Conservation (phyloP, 2,888 invertebrate species). For the Pseudeuparius sepicola region DNA sequence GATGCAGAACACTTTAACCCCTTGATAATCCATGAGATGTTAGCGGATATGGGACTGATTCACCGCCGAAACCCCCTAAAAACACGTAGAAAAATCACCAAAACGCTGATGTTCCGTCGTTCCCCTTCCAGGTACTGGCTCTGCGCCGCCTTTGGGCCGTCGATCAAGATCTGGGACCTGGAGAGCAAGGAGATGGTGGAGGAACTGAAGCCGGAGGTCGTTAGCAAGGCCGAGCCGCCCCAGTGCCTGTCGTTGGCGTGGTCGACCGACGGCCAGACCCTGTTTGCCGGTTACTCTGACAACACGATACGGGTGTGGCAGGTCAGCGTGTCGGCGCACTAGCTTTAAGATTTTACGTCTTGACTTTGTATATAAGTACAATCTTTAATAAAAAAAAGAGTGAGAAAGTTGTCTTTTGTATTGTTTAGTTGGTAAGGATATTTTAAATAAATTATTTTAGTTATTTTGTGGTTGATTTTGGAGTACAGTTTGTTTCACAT, state of each 20-base stretch:
- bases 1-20: slow-evolving; percentile 31
- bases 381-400: too few species aligned
- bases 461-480: too few species aligned
- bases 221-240: slow-evolving; percentile 84
- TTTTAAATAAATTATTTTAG: too few species aligned
- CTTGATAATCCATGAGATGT: slow-evolving; percentile 37
- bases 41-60: slow-evolving; percentile 41
- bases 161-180: slow-evolving; percentile 99
- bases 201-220: slow-evolving; percentile 93
- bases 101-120: too few species aligned
- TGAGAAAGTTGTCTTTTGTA: too few species aligned
- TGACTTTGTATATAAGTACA: too few species aligned
- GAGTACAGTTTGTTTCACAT: too few species aligned
- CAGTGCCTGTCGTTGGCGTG: slow-evolving; percentile 96
- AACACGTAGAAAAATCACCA: too few species aligned
- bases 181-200: slow-evolving; percentile 99
- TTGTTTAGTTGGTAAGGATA: too few species aligned
- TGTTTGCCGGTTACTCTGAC: slow-evolving; percentile 98
- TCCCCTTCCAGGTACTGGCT: slow-evolving; percentile 81
- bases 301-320: slow-evolving; percentile 98
- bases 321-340: slow-evolving; percentile 75
- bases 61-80: too few species aligned
- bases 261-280: slow-evolving; percentile 98
- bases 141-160: slow-evolving; percentile 96
- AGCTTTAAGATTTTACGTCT: too few species aligned